phyloP scores from a whole-genome alignment of 2,888 invertebrate species.

The Pollenia amentaria region DNA sequence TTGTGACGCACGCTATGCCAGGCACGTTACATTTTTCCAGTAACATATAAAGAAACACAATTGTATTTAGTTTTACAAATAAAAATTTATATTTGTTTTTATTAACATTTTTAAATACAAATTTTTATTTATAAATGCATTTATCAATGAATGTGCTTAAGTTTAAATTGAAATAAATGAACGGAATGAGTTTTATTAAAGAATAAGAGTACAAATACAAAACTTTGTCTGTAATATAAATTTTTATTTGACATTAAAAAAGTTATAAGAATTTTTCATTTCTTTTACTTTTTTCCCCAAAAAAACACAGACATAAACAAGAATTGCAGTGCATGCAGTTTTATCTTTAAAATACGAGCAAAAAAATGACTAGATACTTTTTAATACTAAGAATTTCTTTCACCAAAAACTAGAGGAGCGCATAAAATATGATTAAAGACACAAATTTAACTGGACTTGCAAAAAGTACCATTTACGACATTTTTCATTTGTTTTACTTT shows the following conservation, averaged over 20 bases:
- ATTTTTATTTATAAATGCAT: too few species aligned
- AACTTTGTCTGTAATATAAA: conserved; percentile 21
- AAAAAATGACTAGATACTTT: conserved; percentile 8
- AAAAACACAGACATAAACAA: conserved; percentile 16
- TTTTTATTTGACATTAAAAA: conserved; percentile 51
- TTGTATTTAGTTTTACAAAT: too few species aligned
- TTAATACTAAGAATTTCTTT: conserved; percentile 42
- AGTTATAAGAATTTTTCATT: conserved; percentile 37
- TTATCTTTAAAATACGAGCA: conserved; percentile 39
- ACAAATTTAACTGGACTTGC: conserved; percentile 39
- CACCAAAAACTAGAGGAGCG: background rate
- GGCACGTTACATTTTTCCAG: too few species aligned
- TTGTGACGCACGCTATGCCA: too few species aligned
- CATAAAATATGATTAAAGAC: conserved; percentile 21
- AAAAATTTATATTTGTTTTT: too few species aligned
- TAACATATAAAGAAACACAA: too few species aligned
- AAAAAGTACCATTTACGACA: conserved; percentile 4
- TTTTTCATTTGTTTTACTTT: conserved; percentile 5
- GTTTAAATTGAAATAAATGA: background rate
- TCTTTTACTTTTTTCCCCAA: background rate
- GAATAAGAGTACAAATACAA: conserved; percentile 4
- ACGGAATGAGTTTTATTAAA: conserved; percentile 20
- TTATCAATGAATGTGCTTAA: too few species aligned
- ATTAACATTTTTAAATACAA: too few species aligned
- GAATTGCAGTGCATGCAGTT: conserved; percentile 56